Evolutionary conservation across 23 tunicate species (phyloP).

Genomic region (Styela clava): DNA sequence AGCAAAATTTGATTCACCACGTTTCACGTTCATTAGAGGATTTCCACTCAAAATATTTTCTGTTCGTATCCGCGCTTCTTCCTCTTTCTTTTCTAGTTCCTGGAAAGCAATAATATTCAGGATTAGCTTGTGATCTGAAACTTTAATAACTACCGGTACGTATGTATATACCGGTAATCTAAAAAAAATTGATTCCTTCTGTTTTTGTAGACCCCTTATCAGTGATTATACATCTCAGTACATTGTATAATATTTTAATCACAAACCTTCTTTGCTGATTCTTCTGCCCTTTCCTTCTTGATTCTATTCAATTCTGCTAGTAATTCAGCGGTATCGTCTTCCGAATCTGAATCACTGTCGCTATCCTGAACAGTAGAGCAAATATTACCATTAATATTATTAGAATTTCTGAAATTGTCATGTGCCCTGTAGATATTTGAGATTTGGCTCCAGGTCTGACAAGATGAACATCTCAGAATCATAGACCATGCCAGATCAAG

Average conservation of each 20-base stretch:
- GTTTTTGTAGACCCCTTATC: no score
- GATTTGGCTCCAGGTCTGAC: no score
- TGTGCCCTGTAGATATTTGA: no score
- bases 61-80: constrained; percentile 79
- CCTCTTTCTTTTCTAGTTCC: constrained; percentile 73
- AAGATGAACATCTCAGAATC: no score
- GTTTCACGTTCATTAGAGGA: constrained; percentile 47
- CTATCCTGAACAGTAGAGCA: constrained; percentile 26
- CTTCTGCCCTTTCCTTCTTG: constrained; percentile 88
- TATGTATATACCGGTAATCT: neutral
- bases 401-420: no score
- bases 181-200: no score
- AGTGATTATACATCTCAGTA: no score
- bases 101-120: neutral
- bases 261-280: constrained; percentile 48
- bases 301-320: constrained; percentile 75
- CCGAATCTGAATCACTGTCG: constrained; percentile 76
- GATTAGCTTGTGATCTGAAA: neutral
- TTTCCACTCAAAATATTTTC: constrained; percentile 94
- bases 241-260: no score
- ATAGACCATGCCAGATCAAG: no score
- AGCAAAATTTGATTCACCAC: constrained; percentile 57
- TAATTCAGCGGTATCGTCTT: constrained; percentile 86
- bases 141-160: neutral
- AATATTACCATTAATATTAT: no score